Percentiles rank a stretch among this genome's conserved stretches.
These are phyloP conservation scores for Crotalus tigris DNA, from an alignment of 2,113 vertebrate genomes.

Conservation along the genomic window DNA sequence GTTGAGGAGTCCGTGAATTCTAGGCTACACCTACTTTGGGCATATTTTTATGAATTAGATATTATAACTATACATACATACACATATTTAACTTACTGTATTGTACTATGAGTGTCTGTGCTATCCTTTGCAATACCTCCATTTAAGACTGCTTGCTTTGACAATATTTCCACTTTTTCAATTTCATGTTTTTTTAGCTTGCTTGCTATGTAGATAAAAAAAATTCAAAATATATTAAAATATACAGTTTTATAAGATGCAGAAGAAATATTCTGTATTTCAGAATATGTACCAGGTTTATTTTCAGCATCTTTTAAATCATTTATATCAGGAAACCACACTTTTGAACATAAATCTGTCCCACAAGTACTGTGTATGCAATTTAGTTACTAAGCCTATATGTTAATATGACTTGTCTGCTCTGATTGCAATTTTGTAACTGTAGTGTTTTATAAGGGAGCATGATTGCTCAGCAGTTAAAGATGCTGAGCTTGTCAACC, in stretches of 20 bases:
- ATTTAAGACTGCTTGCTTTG: conserved; percentile 83
- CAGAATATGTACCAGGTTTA: background rate
- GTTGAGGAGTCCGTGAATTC: background rate
- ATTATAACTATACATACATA: background rate
- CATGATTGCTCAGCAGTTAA: too few relatives aligned
- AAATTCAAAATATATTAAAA: conserved; percentile 17
- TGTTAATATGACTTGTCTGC: background rate
- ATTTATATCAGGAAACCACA: background rate
- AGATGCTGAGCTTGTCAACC: too few relatives aligned
- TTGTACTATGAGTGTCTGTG: conserved; percentile 83
- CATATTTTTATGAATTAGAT: background rate
- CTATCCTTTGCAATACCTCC: conserved; percentile 81
- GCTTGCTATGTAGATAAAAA: conserved; percentile 50
- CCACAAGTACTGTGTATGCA: background rate
- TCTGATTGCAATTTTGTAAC: background rate
- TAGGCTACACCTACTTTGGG: background rate
- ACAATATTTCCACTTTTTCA: conserved; percentile 78
- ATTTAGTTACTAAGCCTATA: background rate
- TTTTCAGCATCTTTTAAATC: background rate
- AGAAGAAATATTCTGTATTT: background rate
- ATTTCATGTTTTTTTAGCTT: conserved; percentile 58
- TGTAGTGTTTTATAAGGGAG: background rate
- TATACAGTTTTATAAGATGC: background rate
- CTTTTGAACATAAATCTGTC: background rate
- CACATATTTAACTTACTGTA: conserved; percentile 82